phyloP scores from a whole-genome alignment of 2,888 invertebrate species.

The Cataglyphis rosenhaueri region DNA sequence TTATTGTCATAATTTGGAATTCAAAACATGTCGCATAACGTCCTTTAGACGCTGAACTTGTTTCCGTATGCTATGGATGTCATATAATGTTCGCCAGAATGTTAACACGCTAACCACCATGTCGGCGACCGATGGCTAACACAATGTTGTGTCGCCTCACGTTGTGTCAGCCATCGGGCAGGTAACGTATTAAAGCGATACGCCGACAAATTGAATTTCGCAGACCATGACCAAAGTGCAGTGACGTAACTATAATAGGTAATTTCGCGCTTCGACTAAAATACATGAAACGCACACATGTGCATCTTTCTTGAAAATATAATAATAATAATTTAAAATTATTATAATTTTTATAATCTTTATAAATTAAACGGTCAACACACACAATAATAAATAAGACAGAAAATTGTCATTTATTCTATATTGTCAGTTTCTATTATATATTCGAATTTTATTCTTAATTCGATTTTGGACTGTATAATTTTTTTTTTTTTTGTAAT shows the following conservation, averaged over 20 bases:
- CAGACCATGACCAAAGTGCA: slow-evolving; percentile 16
- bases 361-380: not conserved
- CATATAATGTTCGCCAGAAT: slow-evolving; percentile 24
- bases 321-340: not conserved
- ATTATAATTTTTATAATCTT: not conserved
- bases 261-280: not conserved
- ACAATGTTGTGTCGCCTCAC: slow-evolving; percentile 17
- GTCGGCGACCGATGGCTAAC: slow-evolving; percentile 29
- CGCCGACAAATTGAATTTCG: slow-evolving; percentile 37
- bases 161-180: slow-evolving; percentile 22
- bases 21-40: not conserved
- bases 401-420: not conserved
- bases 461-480: not conserved
- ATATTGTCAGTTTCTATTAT: not conserved
- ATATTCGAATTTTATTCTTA: not conserved
- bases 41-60: not conserved
- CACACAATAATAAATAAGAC: not conserved
- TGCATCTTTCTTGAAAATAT: not conserved
- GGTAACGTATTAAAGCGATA: slow-evolving; percentile 38
- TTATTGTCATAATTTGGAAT: slow-evolving; percentile 6
- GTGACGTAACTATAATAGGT: slow-evolving; percentile 1
- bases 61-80: slow-evolving; percentile 7
- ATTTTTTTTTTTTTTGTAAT: not conserved
- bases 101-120: slow-evolving; percentile 23
- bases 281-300: not conserved